Conservation (phyloP, 1,140 invertebrate genomes). For the Hermatobates lingyangjiaoensis region DNA sequence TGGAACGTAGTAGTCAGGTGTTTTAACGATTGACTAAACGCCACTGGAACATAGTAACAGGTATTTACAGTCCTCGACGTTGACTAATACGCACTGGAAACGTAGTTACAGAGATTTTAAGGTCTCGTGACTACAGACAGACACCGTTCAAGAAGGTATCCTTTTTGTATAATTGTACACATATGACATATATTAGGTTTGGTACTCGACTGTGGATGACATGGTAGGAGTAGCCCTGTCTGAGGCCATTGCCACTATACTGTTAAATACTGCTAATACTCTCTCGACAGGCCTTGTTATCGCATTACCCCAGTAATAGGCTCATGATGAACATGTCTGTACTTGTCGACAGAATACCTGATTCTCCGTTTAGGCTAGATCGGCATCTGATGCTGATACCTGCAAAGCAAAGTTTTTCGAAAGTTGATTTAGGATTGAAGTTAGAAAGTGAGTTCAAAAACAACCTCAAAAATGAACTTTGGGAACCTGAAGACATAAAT, state of each 20-base stretch:
- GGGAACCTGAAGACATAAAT: too few relatives aligned
- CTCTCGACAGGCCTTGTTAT: slow-evolving; percentile 69
- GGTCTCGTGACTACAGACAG: too few relatives aligned
- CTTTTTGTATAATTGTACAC: too few relatives aligned
- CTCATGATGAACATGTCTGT: slow-evolving; percentile 80
- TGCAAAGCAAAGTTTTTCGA: slow-evolving; percentile 2
- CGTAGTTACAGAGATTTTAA: too few relatives aligned
- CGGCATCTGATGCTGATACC: slow-evolving; percentile 55
- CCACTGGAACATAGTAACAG: too few relatives aligned
- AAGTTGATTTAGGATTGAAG: too few relatives aligned
- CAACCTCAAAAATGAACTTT: too few relatives aligned
- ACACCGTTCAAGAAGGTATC: too few relatives aligned
- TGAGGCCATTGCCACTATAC: slow-evolving; percentile 68
- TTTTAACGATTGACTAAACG: too few relatives aligned
- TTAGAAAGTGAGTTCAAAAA: slow-evolving; percentile 2
- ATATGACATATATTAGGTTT: slow-evolving; percentile 77
- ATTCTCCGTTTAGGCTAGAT: slow-evolving; percentile 76
- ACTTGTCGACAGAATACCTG: slow-evolving; percentile 62
- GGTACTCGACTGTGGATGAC: slow-evolving; percentile 36
- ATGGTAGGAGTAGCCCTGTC: slow-evolving; percentile 67
- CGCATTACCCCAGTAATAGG: slow-evolving; percentile 79
- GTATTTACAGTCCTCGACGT: too few relatives aligned
- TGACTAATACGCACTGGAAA: too few relatives aligned
- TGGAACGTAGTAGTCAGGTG: too few relatives aligned
- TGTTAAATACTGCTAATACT: slow-evolving; percentile 70